Evolutionary conservation across 2,888 invertebrate species (phyloP).

Genomic region (Tuta absoluta): DNA sequence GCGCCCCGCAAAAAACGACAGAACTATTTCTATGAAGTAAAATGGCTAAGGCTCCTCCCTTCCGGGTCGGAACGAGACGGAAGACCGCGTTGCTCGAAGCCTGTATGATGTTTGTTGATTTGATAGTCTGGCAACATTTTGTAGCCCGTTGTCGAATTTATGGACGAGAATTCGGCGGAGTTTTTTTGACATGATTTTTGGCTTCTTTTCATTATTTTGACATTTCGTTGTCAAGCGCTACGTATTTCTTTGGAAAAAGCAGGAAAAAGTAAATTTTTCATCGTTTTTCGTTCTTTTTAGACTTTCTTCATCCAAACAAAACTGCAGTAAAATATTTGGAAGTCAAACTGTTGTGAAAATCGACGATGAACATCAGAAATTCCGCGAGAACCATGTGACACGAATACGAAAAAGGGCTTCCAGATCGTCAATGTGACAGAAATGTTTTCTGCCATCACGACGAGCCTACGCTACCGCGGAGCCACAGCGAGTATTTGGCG

Average conservation of each 20-base stretch:
- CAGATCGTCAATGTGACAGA: slow-evolving; percentile 81
- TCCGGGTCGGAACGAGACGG: no score
- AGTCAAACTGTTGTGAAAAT: slow-evolving; percentile 44
- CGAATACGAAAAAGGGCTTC: slow-evolving; percentile 80
- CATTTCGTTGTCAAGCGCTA: slow-evolving; percentile 81
- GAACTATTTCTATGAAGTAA: no score
- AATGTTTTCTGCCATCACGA: slow-evolving; percentile 80
- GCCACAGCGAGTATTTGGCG: slow-evolving; percentile 64
- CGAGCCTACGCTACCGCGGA: slow-evolving; percentile 70
- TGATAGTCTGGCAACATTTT: not conserved
- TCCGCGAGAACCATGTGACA: slow-evolving; percentile 79
- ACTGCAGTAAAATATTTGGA: slow-evolving; percentile 45
- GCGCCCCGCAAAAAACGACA: no score
- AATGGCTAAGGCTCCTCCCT: no score
- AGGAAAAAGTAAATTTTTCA: slow-evolving; percentile 65
- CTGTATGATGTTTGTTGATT: not conserved
- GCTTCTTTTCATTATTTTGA: slow-evolving; percentile 81
- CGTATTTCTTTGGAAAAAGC: slow-evolving; percentile 76
- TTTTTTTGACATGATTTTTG: slow-evolving; percentile 79
- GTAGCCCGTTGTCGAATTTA: slow-evolving; percentile 27
- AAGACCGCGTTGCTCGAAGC: no score
- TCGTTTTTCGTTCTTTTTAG: slow-evolving; percentile 54
- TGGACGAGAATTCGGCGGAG: slow-evolving; percentile 70
- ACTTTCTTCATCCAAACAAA: slow-evolving; percentile 57
- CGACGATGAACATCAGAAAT: slow-evolving; percentile 58